Conservation (phyloP, 2,797 vertebrate species). For the Catostomus latipinnis region DNA sequence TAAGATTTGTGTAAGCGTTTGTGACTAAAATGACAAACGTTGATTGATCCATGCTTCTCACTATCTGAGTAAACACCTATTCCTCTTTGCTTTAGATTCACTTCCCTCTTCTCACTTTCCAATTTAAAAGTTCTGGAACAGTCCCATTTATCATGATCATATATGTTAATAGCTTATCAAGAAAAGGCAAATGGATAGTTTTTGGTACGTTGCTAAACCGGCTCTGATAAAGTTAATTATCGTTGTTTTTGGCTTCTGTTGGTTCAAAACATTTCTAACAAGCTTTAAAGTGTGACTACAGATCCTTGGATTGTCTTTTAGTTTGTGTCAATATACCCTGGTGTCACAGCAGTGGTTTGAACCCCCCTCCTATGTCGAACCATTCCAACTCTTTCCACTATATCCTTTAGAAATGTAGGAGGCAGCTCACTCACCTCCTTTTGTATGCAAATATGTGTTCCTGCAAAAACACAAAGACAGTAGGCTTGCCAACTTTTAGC, state of each 20-base stretch:
- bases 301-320: conserved; percentile 5
- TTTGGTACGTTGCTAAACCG: not conserved
- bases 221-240: conserved; percentile 21
- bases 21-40: not conserved
- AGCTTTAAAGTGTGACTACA: not conserved
- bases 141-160: not conserved
- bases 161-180: conserved; percentile 24
- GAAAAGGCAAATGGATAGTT: conserved; percentile 13
- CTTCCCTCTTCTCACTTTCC: conserved; percentile 16
- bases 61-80: conserved; percentile 9
- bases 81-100: conserved; percentile 34
- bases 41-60: not conserved
- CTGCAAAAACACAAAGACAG: conserved; percentile 42
- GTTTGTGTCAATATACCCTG: conserved; percentile 18
- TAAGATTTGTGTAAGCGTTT: not conserved
- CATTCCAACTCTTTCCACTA: conserved; percentile 9
- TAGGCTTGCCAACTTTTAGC: conserved; percentile 38
- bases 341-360: conserved; percentile 25
- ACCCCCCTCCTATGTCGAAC: conserved; percentile 7
- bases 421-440: conserved; percentile 35
- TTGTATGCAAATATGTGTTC: conserved; percentile 59
- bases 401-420: conserved; percentile 33
- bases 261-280: not conserved
- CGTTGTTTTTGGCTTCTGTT: conserved; percentile 9
- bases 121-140: not conserved